These are phyloP conservation scores for Eremobia ochroleuca DNA, from an alignment of 2,888 invertebrate genomes.

Conservation along the genomic window DNA sequence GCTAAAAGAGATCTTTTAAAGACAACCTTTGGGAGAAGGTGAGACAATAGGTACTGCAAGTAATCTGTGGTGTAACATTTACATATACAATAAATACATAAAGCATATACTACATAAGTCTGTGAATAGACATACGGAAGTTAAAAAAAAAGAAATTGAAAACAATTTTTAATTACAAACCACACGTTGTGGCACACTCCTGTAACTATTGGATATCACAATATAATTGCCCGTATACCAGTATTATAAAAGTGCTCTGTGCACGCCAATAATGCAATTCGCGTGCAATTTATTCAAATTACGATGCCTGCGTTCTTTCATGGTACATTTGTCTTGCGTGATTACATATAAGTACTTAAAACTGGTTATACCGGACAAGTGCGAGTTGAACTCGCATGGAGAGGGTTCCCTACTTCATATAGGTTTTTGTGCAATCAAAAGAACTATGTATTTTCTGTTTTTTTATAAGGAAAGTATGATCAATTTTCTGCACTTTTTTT, in stretches of 20 bases:
- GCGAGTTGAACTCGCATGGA: background rate
- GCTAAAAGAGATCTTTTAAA: background rate
- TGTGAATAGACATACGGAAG: slow-evolving; percentile 35
- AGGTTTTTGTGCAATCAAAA: background rate
- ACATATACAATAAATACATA: background rate
- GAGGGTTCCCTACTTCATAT: background rate
- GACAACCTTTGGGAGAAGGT: background rate
- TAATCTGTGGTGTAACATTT: background rate
- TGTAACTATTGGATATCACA: slow-evolving; percentile 30
- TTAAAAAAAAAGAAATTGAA: slow-evolving; percentile 26
- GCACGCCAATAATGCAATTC: slow-evolving; percentile 64
- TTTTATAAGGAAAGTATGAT: too few species aligned
- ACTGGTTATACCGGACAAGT: slow-evolving; percentile 24
- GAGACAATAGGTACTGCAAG: background rate
- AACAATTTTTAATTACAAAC: slow-evolving; percentile 25
- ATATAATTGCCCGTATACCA: slow-evolving; percentile 46
- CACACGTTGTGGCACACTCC: slow-evolving; percentile 12
- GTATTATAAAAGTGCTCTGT: too few species aligned
- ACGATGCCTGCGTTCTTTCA: slow-evolving; percentile 48
- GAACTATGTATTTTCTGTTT: background rate
- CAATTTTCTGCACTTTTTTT: too few species aligned
- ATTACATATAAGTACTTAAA: background rate
- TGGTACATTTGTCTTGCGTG: slow-evolving; percentile 59
- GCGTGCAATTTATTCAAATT: slow-evolving; percentile 62
- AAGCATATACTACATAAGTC: background rate